A percentile compares a stretch with the other conserved stretches of the same genome.
Evolutionary conservation across 2,888 invertebrate species (phyloP).

Genomic region (Tetranychus piercei): DNA sequence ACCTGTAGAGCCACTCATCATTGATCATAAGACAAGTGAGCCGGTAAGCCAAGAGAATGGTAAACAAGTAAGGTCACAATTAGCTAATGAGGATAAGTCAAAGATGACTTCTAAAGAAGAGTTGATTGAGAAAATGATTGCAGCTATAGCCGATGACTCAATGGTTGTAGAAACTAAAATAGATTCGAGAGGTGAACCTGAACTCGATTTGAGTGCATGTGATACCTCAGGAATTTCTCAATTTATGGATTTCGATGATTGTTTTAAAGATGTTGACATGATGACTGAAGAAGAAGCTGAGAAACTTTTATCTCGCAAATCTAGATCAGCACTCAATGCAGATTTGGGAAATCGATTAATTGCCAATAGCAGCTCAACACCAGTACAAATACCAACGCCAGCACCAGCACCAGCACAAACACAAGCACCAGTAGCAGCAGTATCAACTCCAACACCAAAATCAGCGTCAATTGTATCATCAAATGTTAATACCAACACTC

Average conservation of each 20-base stretch:
- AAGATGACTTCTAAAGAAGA: constrained; percentile 19
- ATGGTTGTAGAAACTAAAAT: not conserved
- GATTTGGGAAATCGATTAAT: constrained; percentile 10
- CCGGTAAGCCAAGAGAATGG: not conserved
- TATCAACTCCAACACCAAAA: not conserved
- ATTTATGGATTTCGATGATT: constrained; percentile 21
- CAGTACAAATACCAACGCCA: not conserved
- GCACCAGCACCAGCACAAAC: not conserved
- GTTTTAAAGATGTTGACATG: constrained; percentile 34
- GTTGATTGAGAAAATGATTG: constrained; percentile 22
- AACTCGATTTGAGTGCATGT: constrained; percentile 20
- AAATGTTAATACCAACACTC: not conserved
- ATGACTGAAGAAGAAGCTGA: constrained; percentile 78
- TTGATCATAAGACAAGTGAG: constrained; percentile 4
- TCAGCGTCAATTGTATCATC: not conserved
- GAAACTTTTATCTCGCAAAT: constrained; percentile 55
- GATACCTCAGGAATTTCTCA: constrained; percentile 23
- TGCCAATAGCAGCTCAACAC: not conserved
- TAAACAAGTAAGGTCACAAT: not conserved
- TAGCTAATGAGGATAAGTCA: not conserved
- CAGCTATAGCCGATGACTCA: constrained; percentile 18
- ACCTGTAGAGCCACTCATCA: constrained; percentile 1
- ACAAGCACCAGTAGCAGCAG: constrained; percentile 13
- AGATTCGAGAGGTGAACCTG: not conserved
- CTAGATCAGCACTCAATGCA: constrained; percentile 6